phyloP scores from a whole-genome alignment of 2,888 invertebrate species.

The Phasia obesa region DNA sequence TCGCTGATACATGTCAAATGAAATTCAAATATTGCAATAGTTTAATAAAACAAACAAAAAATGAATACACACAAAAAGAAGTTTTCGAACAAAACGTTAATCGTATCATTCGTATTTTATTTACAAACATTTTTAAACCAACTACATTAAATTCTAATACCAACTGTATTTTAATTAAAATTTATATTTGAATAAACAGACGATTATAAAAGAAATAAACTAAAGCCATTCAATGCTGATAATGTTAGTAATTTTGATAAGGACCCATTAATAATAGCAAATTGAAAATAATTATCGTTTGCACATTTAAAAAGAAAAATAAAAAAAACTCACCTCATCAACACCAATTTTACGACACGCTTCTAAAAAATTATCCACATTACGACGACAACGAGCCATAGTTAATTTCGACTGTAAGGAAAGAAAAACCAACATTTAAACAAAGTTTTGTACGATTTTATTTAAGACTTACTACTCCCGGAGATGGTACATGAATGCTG shows the following conservation, averaged over 20 bases:
- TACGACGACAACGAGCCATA: conserved; percentile 96
- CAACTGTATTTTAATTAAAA: neutral
- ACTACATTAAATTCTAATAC: no score
- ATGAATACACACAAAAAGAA: no score
- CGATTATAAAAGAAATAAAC: conserved; percentile 58
- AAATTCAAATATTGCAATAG: no score
- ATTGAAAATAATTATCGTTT: neutral
- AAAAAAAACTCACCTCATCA: conserved; percentile 85
- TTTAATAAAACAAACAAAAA: no score
- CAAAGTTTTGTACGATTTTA: neutral
- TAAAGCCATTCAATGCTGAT: conserved; percentile 73
- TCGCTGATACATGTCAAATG: no score
- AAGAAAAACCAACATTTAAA: neutral
- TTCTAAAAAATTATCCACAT: conserved; percentile 97
- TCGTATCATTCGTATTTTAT: no score
- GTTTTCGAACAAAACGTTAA: no score
- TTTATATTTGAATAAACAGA: neutral
- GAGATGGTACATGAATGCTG: conserved; percentile 97
- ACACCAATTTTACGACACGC: conserved; percentile 97
- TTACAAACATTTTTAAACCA: no score
- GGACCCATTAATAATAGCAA: conserved; percentile 43
- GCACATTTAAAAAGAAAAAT: neutral
- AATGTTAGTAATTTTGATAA: conserved; percentile 45
- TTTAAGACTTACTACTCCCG: conserved; percentile 89
- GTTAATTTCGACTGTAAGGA: conserved; percentile 92